A percentile compares a stretch with the other conserved stretches of the same genome.
phyloP scores from a whole-genome alignment of 1,140 invertebrate species.

The Harpegnathos saltator region DNA sequence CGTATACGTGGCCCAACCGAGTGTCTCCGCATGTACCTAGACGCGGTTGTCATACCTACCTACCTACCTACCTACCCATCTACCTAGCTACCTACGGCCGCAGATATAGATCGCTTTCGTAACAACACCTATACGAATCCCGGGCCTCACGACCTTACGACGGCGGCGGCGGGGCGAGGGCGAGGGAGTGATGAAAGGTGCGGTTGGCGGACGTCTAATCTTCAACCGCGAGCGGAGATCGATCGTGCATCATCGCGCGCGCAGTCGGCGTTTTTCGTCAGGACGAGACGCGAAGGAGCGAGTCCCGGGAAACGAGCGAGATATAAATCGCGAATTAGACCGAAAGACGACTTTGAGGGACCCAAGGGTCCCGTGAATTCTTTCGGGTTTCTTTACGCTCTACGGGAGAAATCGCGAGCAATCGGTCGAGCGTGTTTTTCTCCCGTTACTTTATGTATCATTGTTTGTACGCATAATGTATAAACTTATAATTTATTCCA shows the following conservation, averaged over 20 bases:
- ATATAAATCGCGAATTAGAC: too few species aligned
- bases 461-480: too few species aligned
- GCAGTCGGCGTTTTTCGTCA: conserved; percentile 9
- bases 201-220: conserved; percentile 33
- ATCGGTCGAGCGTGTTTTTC: too few species aligned
- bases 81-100: conserved; percentile 47
- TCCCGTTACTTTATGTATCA: too few species aligned
- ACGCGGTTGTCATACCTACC: conserved; percentile 69
- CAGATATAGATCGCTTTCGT: conserved; percentile 52
- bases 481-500: too few species aligned
- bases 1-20: conserved; percentile 85
- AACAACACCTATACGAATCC: conserved; percentile 51
- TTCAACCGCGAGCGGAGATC: conserved; percentile 22
- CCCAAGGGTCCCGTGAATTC: too few species aligned
- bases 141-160: conserved; percentile 43
- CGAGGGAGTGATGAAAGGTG: conserved; percentile 39
- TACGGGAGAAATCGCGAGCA: too few species aligned
- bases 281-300: not conserved
- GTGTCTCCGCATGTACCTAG: conserved; percentile 82
- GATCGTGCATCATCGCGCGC: conserved; percentile 19
- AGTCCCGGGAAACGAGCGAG: too few species aligned
- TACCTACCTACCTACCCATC: conserved; percentile 55
- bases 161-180: not conserved
- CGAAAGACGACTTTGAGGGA: too few species aligned
- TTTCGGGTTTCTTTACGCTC: too few species aligned